A percentile compares a stretch with the other conserved stretches of the same genome.
Conservation (phyloP, 2,797 vertebrate species). For the Gadopsis bispinosus region DNA sequence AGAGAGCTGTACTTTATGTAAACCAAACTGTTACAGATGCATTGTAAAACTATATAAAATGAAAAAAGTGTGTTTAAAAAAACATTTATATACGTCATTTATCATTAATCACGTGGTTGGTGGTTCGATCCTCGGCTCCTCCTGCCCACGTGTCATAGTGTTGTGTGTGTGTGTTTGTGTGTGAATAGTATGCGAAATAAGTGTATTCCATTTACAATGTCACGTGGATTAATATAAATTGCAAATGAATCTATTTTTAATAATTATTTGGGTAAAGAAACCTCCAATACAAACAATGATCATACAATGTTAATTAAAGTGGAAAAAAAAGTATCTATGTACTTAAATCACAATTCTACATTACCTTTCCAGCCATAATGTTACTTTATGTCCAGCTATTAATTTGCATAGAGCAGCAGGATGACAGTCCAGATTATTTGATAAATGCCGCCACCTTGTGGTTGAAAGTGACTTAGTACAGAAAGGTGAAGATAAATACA, state of each 20-base stretch:
- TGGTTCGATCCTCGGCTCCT: neutral
- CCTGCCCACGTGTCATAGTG: no score
- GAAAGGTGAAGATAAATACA: neutral
- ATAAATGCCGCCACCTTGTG: constrained; percentile 55
- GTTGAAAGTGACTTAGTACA: constrained; percentile 24
- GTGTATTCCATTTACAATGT: neutral
- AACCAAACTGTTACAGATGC: neutral
- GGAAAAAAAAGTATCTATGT: neutral
- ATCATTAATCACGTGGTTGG: neutral
- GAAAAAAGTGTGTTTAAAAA: neutral
- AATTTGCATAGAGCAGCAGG: neutral
- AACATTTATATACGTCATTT: neutral
- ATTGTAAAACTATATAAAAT: neutral
- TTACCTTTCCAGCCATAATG: constrained; percentile 3
- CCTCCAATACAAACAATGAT: neutral
- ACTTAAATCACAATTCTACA: neutral
- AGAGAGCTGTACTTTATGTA: no score
- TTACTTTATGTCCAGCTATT: neutral
- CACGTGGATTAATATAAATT: neutral
- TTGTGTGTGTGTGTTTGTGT: neutral
- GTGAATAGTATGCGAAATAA: neutral
- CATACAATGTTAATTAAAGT: neutral
- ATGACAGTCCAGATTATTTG: neutral
- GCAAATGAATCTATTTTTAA: neutral
- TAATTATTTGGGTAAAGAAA: neutral